A percentile compares a stretch with the other conserved stretches of the same genome.
phyloP scores from a whole-genome alignment of 1,140 invertebrate genomes.

The Dreissena rostriformis region DNA sequence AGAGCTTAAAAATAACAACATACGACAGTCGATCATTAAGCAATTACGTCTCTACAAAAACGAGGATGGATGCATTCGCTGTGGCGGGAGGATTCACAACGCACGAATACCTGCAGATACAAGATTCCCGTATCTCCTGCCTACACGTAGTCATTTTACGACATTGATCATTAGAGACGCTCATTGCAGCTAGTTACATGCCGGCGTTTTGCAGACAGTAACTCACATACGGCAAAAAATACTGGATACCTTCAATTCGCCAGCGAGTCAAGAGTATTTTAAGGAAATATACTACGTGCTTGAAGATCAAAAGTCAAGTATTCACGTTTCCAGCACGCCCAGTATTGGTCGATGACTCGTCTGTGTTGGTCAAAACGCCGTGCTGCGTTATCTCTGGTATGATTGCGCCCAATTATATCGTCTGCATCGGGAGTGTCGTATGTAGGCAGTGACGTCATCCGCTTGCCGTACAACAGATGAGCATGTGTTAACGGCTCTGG shows the following conservation, averaged over 20 bases:
- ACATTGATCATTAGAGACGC: neutral
- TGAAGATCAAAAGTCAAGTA: neutral
- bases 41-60: neutral
- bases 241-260: constrained; percentile 6
- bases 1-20: neutral
- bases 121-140: neutral
- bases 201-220: neutral
- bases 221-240: neutral
- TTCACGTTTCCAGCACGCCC: no score
- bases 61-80: neutral
- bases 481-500: no score
- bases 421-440: no score
- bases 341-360: no score
- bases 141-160: neutral
- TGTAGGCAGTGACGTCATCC: no score
- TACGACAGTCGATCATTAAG: neutral
- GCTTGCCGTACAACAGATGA: no score
- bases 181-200: neutral
- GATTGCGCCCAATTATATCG: no score
- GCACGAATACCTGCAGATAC: neutral
- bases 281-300: neutral
- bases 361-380: neutral
- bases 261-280: constrained; percentile 4
- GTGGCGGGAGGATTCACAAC: constrained; percentile 1
- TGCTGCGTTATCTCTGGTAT: no score